These are phyloP conservation scores for Bubo blakistoni DNA, from an alignment of 2,113 vertebrate species.

Conservation along the genomic window DNA sequence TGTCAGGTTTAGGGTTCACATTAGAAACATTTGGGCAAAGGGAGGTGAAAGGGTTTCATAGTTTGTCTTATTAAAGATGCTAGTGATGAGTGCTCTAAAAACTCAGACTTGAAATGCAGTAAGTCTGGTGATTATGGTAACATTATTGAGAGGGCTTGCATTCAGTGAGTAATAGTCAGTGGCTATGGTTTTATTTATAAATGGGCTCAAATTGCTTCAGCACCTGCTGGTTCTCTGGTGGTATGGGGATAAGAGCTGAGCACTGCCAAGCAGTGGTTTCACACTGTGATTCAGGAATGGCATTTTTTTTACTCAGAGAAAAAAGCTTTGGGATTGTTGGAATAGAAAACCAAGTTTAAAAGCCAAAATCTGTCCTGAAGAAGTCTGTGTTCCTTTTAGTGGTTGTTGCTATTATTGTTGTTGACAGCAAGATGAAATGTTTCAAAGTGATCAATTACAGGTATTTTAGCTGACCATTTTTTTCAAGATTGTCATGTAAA, in stretches of 20 bases:
- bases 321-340: not conserved
- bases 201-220: not conserved
- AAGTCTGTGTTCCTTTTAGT: not conserved
- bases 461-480: not conserved
- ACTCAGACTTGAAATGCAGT: not conserved
- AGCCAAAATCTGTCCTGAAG: not conserved
- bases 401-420: not conserved
- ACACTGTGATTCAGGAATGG: not conserved
- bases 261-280: not conserved
- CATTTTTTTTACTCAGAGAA: not conserved
- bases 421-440: not conserved
- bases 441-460: not conserved
- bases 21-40: not conserved
- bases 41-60: not conserved
- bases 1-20: not conserved
- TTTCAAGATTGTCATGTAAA: not conserved
- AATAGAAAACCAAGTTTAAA: not conserved
- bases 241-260: not conserved
- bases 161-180: not conserved
- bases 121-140: not conserved
- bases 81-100: not conserved
- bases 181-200: not conserved
- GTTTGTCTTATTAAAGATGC: not conserved
- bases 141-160: not conserved
- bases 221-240: rapidly evolving